Evolutionary conservation across 2,113 vertebrate genomes (phyloP).

Genomic region (Brachypodius melanocephalos): DNA sequence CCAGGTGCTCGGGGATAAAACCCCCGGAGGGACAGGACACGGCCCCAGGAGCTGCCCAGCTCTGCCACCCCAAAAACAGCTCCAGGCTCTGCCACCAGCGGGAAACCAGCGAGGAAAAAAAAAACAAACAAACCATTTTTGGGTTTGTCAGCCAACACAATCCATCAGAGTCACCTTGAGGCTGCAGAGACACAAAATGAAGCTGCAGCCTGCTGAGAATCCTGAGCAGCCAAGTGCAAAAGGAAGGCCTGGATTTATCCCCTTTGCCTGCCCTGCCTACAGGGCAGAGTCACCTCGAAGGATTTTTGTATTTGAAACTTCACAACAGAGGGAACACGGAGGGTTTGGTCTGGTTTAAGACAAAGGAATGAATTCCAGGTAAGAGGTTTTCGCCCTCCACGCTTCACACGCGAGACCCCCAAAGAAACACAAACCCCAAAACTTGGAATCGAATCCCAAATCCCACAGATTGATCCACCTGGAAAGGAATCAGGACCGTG

Average conservation of each 20-base stretch:
- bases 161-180: conserved; percentile 47
- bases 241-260: not conserved
- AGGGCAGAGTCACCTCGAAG: not conserved
- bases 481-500: accelerated
- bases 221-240: not conserved
- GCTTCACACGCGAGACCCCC: accelerated
- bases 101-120: not conserved
- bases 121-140: not conserved
- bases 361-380: not conserved
- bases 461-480: accelerated
- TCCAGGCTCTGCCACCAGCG: not conserved
- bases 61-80: too few species aligned
- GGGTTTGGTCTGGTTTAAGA: not conserved
- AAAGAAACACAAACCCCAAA: not conserved
- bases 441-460: accelerated
- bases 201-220: not conserved
- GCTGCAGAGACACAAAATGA: not conserved
- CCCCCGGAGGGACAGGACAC: accelerated
- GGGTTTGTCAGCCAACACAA: not conserved
- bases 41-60: not conserved
- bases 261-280: not conserved
- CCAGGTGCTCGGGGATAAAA: not conserved
- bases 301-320: not conserved
- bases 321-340: accelerated
- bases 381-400: not conserved